A percentile compares a stretch with the other conserved stretches of the same genome.
Conservation (phyloP, 2,888 invertebrate species). For the Ephialtes manifestator region DNA sequence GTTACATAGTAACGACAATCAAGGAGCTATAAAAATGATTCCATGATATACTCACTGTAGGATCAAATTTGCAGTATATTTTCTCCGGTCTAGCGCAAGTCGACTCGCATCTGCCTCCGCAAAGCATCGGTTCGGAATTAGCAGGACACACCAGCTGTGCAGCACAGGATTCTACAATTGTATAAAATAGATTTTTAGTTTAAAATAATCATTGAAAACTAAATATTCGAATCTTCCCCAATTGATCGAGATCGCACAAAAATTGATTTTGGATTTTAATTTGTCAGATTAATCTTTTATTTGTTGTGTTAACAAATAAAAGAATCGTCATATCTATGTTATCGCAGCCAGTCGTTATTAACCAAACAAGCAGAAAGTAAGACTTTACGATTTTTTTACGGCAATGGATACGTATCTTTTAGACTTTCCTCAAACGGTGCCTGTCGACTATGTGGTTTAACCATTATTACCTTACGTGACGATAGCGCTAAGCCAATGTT, state of each 20-base stretch:
- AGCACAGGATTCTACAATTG: not conserved
- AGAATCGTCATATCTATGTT: not conserved
- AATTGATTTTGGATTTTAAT: too few species aligned
- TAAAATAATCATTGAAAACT: too few species aligned
- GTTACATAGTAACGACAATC: not conserved
- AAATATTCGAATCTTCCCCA: too few species aligned
- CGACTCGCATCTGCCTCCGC: not conserved
- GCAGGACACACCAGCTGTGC: not conserved
- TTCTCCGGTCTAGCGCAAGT: not conserved
- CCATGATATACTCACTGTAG: not conserved
- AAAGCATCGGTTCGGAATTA: not conserved
- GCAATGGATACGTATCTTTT: not conserved
- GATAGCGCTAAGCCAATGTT: not conserved
- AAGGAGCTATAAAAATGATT: not conserved
- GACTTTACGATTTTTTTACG: not conserved
- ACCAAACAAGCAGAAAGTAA: not conserved
- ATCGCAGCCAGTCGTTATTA: not conserved
- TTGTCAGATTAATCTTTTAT: too few species aligned
- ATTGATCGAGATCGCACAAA: too few species aligned
- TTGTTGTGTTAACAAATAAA: too few species aligned
- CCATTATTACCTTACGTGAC: not conserved
- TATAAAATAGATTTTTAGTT: not conserved
- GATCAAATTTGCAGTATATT: not conserved
- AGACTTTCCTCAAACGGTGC: not conserved
- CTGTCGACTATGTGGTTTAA: not conserved